These are phyloP conservation scores for Todiramphus chloris DNA, from an alignment of 2,113 vertebrate species.

Conservation along the genomic window DNA sequence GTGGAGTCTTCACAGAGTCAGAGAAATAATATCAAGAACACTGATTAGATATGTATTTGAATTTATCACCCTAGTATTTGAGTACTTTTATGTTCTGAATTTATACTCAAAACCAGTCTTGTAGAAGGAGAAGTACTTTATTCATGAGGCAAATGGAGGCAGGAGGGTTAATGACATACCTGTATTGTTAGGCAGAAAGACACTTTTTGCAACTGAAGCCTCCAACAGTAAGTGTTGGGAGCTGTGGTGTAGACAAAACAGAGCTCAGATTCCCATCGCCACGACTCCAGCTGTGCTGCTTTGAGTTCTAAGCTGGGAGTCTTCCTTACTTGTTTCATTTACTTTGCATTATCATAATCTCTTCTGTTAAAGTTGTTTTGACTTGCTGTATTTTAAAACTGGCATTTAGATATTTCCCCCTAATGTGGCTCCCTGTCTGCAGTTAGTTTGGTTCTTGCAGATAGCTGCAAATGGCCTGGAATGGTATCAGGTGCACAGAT, in stretches of 20 bases:
- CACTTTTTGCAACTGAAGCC: accelerated
- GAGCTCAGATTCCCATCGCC: neutral
- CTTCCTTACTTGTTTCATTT: neutral
- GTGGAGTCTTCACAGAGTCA: neutral
- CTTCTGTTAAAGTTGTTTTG: neutral
- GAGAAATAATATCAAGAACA: neutral
- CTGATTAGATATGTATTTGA: neutral
- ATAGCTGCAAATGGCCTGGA: neutral
- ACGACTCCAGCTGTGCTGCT: neutral
- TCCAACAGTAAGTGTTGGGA: neutral
- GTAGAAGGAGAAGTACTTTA: neutral
- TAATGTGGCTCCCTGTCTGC: neutral
- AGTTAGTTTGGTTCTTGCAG: neutral
- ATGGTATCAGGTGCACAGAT: accelerated
- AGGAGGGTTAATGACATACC: neutral
- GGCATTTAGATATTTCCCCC: neutral
- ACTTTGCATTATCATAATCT: neutral
- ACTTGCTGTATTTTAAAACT: neutral
- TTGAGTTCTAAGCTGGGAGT: accelerated
- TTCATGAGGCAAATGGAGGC: neutral
- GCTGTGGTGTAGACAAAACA: neutral
- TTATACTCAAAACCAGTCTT: neutral
- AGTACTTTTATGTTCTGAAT: neutral
- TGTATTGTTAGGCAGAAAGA: neutral
- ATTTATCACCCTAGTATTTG: neutral